Evolutionary conservation across 2,888 invertebrate genomes (phyloP).

Genomic region (Bruchidius siliquastri): DNA sequence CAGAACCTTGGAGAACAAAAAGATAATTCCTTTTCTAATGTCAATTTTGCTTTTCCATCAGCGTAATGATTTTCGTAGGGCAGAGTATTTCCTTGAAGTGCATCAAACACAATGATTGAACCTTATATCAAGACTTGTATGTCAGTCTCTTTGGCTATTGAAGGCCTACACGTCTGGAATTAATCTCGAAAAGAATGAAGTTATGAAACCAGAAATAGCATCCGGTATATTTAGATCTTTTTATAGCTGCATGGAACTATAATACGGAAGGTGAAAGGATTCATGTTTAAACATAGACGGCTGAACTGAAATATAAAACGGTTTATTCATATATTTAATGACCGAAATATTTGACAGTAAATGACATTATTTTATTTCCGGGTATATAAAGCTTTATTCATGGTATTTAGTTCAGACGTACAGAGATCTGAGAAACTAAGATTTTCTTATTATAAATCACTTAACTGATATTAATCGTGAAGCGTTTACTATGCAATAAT

Average conservation of each 20-base stretch:
- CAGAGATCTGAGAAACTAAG: too few relatives aligned
- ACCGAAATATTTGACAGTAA: neutral
- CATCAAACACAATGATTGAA: too few relatives aligned
- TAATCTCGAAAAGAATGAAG: neutral
- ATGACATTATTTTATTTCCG: neutral
- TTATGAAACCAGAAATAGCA: neutral
- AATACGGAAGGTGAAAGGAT: neutral
- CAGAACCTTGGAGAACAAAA: too few relatives aligned
- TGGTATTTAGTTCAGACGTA: neutral
- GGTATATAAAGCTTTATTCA: neutral
- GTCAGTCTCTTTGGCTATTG: neutral
- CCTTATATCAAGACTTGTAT: too few relatives aligned
- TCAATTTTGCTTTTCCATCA: too few relatives aligned
- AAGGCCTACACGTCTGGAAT: neutral
- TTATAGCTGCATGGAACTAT: neutral
- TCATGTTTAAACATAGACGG: neutral
- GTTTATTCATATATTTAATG: neutral
- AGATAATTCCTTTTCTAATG: too few relatives aligned
- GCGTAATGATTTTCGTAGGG: too few relatives aligned
- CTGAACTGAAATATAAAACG: neutral
- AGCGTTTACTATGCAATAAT: too few relatives aligned
- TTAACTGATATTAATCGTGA: too few relatives aligned
- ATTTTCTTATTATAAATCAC: too few relatives aligned
- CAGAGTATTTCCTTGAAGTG: too few relatives aligned
- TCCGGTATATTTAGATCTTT: neutral